A percentile compares a stretch with the other conserved stretches of the same genome.
These are phyloP conservation scores for Metellina segmentata DNA, from an alignment of 2,888 invertebrate species.

Conservation along the genomic window DNA sequence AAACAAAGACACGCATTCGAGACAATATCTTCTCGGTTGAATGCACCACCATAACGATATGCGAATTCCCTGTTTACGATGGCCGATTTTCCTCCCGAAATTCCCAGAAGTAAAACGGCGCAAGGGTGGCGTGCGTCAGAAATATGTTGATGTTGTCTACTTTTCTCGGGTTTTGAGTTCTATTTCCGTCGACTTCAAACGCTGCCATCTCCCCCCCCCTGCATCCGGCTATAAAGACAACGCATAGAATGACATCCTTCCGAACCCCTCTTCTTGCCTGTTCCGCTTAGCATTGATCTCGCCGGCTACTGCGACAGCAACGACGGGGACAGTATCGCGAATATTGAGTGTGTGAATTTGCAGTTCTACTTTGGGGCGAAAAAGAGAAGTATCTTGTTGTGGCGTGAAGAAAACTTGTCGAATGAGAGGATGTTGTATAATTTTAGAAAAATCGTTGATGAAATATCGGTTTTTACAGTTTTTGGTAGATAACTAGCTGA, in stretches of 20 bases:
- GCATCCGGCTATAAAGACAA: slow-evolving; percentile 64
- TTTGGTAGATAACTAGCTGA: no score
- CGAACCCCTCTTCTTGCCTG: neutral
- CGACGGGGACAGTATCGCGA: neutral
- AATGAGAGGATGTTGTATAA: no score
- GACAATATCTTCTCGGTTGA: neutral
- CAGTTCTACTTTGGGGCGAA: no score
- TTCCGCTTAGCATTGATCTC: slow-evolving; percentile 48
- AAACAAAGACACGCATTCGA: neutral
- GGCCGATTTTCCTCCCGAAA: neutral
- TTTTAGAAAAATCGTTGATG: no score
- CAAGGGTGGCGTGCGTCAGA: neutral
- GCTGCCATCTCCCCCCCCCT: slow-evolving; percentile 24
- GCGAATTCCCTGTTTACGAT: neutral
- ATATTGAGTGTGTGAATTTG: no score
- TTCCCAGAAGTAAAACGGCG: slow-evolving; percentile 2
- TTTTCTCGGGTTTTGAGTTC: slow-evolving; percentile 47
- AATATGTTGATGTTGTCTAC: slow-evolving; percentile 43
- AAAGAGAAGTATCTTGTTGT: no score
- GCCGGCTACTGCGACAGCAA: slow-evolving; percentile 1
- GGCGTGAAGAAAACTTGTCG: no score
- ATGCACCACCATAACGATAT: neutral
- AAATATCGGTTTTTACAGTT: no score
- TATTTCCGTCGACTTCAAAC: slow-evolving; percentile 45
- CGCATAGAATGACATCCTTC: slow-evolving; percentile 42